phyloP scores from a whole-genome alignment of 1,140 invertebrate genomes.

The Drosophila tristis region DNA sequence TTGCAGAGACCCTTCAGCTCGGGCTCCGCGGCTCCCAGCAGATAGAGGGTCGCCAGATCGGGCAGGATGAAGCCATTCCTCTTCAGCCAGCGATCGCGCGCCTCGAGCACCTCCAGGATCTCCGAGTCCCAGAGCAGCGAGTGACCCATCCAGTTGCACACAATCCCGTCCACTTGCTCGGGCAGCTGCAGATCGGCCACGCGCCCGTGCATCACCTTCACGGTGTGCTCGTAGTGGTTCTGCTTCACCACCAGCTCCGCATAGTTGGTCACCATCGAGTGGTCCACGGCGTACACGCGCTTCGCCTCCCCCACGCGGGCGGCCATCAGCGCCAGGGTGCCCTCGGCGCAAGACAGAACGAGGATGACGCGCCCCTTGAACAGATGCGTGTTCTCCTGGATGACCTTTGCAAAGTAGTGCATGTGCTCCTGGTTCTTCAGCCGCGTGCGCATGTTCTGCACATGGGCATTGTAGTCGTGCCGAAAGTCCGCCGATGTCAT shows the following conservation, averaged over 20 bases:
- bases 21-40: constrained; percentile 88
- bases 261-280: constrained; percentile 97
- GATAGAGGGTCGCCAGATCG: constrained; percentile 91
- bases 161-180: constrained; percentile 97
- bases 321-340: constrained; percentile 99
- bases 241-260: constrained; percentile 92
- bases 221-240: constrained; percentile 90
- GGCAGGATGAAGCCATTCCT: constrained; percentile 90
- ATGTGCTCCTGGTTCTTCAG: constrained; percentile 99
- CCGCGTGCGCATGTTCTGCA: constrained; percentile 99
- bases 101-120: constrained; percentile 93
- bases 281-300: constrained; percentile 97
- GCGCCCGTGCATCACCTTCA: constrained; percentile 97
- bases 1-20: constrained; percentile 52
- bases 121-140: constrained; percentile 95
- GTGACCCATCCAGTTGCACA: constrained; percentile 99
- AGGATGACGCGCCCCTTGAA: constrained; percentile 96
- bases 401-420: constrained; percentile 96
- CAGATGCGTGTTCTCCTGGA: constrained; percentile 98
- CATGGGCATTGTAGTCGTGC: constrained; percentile 90
- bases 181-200: constrained; percentile 90
- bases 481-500: constrained; percentile 70
- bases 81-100: constrained; percentile 93
- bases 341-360: constrained; percentile 98
- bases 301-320: constrained; percentile 96